These are phyloP conservation scores for Pagetopsis macropterus DNA, from an alignment of 2,797 vertebrate genomes.

Conservation along the genomic window DNA sequence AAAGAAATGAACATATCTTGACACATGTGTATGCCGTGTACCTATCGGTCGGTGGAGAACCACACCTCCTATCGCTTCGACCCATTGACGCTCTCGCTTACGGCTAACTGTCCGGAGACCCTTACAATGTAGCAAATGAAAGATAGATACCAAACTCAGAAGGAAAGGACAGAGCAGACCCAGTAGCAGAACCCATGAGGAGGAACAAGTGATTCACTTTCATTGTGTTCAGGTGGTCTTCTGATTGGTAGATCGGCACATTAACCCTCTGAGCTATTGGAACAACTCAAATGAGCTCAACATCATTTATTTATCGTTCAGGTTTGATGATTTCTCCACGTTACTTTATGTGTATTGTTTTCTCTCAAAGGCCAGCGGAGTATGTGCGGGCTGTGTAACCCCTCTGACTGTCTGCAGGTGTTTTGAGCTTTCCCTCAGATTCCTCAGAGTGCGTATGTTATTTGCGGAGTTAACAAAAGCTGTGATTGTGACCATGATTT, in stretches of 20 bases:
- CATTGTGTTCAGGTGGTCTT: slow-evolving; percentile 55
- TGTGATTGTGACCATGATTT: slow-evolving; percentile 47
- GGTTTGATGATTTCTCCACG: slow-evolving; percentile 10
- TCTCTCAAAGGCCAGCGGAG: background rate
- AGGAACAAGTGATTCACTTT: slow-evolving; percentile 64
- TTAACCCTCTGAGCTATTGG: no score
- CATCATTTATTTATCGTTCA: background rate
- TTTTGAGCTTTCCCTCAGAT: slow-evolving; percentile 5
- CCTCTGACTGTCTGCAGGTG: background rate
- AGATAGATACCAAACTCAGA: slow-evolving; percentile 23
- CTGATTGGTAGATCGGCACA: no score
- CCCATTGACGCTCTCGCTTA: background rate
- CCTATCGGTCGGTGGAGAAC: background rate
- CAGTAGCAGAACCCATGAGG: slow-evolving; percentile 46
- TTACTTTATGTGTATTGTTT: background rate
- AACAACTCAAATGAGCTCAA: background rate
- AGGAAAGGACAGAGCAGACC: slow-evolving; percentile 67
- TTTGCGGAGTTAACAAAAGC: slow-evolving; percentile 49
- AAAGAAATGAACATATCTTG: slow-evolving; percentile 45
- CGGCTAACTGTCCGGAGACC: background rate
- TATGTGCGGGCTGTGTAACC: background rate
- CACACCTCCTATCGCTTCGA: background rate
- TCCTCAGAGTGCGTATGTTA: slow-evolving; percentile 35
- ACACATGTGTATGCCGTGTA: background rate
- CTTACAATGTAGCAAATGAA: background rate